These are phyloP conservation scores for Centropus bengalensis DNA, from an alignment of 2,113 vertebrate genomes.

Conservation along the genomic window DNA sequence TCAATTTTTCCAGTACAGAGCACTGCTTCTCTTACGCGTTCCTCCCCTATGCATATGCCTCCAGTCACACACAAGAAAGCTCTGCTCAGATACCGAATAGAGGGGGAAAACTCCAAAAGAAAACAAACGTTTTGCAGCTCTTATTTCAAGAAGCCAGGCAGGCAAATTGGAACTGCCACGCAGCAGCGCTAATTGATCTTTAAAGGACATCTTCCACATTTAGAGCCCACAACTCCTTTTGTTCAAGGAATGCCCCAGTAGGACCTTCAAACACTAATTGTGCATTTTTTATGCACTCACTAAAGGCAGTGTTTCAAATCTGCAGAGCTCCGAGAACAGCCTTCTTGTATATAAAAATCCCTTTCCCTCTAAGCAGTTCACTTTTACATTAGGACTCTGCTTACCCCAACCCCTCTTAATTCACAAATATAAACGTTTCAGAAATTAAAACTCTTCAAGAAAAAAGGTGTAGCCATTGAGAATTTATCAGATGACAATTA, in stretches of 20 bases:
- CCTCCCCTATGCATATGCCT: background rate
- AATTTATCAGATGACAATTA: background rate
- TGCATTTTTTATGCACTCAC: background rate
- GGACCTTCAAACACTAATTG: background rate
- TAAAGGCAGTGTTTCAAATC: background rate
- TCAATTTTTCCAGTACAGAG: background rate
- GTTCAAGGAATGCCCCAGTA: background rate
- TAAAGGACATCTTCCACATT: background rate
- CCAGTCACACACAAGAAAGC: background rate
- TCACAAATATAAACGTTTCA: background rate
- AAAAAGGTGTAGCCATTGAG: background rate
- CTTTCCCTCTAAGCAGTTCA: background rate
- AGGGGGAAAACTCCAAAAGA: background rate
- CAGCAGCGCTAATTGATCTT: background rate
- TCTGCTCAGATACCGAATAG: background rate
- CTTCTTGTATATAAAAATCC: background rate
- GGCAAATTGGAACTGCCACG: background rate
- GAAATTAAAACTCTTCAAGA: background rate
- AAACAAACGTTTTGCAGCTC: background rate
- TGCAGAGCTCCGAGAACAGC: background rate
- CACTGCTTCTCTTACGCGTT: background rate
- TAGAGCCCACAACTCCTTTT: background rate
- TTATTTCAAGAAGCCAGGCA: background rate
- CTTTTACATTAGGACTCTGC: background rate
- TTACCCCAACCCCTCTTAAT: background rate